A percentile compares a stretch with the other conserved stretches of the same genome.
Evolutionary conservation across 2,113 vertebrate species (phyloP).

Genomic region (Acinonyx jubatus): DNA sequence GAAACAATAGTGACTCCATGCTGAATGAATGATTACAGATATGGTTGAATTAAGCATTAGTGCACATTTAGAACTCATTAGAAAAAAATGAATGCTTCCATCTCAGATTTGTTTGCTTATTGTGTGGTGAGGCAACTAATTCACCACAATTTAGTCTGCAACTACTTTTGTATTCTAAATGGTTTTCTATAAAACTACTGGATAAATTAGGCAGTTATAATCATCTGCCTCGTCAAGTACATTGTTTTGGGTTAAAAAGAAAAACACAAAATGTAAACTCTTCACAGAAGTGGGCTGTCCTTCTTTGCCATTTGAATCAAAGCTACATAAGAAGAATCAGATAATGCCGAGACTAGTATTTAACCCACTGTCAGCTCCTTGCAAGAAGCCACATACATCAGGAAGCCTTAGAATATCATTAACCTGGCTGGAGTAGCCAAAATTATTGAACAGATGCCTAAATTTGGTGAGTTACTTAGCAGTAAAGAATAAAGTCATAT

Average conservation of each 20-base stretch:
- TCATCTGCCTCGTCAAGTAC: conserved; percentile 21
- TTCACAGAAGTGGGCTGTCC: conserved; percentile 19
- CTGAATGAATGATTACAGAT: neutral
- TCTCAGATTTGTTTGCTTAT: conserved; percentile 34
- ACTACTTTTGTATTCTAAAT: conserved; percentile 14
- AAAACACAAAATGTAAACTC: neutral
- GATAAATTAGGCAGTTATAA: conserved; percentile 16
- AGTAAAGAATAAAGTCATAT: neutral
- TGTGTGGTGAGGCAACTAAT: neutral
- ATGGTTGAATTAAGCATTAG: neutral
- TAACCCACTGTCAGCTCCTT: neutral
- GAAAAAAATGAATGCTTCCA: neutral
- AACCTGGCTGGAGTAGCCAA: neutral
- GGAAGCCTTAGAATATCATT: neutral
- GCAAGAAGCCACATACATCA: neutral
- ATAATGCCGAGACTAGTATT: neutral
- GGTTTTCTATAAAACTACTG: conserved; percentile 32
- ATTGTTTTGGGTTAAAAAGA: neutral
- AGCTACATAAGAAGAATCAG: neutral
- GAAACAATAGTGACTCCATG: neutral
- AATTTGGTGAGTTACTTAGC: neutral
- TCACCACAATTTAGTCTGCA: neutral
- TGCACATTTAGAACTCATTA: conserved; percentile 20
- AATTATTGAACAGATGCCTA: neutral
- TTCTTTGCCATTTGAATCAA: conserved; percentile 48